Conservation (phyloP, 2,888 invertebrate species). For the Pachymerium ferrugineum region DNA sequence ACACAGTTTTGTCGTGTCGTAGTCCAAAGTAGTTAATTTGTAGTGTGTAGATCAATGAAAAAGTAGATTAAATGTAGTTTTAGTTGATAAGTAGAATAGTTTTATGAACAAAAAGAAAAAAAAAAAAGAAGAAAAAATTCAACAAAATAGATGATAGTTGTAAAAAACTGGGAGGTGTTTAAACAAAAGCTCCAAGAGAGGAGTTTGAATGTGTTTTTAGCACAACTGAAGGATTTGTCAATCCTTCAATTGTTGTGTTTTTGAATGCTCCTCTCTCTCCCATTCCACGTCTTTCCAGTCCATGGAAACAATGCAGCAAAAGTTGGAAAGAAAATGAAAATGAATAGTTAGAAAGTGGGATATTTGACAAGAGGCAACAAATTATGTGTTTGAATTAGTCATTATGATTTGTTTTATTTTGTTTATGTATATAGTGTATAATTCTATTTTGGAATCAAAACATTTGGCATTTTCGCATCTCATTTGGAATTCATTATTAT, state of each 20-base stretch:
- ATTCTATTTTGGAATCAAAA: slow-evolving; percentile 32
- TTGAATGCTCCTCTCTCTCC: neutral
- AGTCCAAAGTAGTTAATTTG: neutral
- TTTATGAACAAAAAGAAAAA: neutral
- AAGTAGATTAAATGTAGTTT: slow-evolving; percentile 24
- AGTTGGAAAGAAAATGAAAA: slow-evolving; percentile 21
- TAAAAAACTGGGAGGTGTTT: slow-evolving; percentile 14
- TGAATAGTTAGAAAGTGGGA: neutral
- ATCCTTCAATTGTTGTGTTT: no score
- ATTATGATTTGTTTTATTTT: neutral
- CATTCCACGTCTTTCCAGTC: slow-evolving; percentile 34
- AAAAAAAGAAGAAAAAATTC: slow-evolving; percentile 1
- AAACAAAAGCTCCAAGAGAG: slow-evolving; percentile 3
- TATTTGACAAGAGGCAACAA: slow-evolving; percentile 1
- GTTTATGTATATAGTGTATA: slow-evolving; percentile 33
- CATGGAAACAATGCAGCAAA: slow-evolving; percentile 30
- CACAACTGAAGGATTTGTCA: neutral
- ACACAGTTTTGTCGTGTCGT: neutral
- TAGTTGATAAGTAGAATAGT: neutral
- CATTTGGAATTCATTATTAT: neutral
- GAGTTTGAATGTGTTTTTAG: neutral
- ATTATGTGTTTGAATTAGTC: neutral
- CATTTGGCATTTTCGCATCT: slow-evolving; percentile 25
- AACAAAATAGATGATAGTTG: neutral
- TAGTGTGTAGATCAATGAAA: slow-evolving; percentile 6